These are phyloP conservation scores for Salticus scenicus DNA, from an alignment of 2,888 invertebrate species.

Conservation along the genomic window DNA sequence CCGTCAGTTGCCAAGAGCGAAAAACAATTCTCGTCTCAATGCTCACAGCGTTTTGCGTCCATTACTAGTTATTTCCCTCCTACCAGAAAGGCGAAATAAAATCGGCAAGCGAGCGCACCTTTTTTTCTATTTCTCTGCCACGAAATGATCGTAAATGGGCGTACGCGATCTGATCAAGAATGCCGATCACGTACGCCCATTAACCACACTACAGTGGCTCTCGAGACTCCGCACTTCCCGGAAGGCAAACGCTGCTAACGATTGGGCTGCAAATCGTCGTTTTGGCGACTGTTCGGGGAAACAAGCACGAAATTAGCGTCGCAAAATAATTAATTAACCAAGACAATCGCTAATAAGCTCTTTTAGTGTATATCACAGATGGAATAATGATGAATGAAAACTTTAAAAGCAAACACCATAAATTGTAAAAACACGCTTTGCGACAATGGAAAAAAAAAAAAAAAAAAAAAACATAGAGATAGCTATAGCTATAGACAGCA, in stretches of 20 bases:
- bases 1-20: no score
- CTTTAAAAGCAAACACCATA: no score
- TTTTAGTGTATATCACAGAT: no score
- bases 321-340: no score
- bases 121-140: not conserved
- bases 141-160: slow-evolving; percentile 14
- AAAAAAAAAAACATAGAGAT: no score
- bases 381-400: no score
- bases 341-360: no score
- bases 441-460: no score
- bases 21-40: no score
- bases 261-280: not conserved
- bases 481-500: no score
- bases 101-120: not conserved
- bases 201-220: slow-evolving; percentile 60
- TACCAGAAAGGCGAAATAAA: not conserved
- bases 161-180: slow-evolving; percentile 15
- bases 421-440: no score
- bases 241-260: slow-evolving; percentile 16
- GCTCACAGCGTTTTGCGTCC: no score
- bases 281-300: slow-evolving; percentile 27
- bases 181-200: slow-evolving; percentile 49
- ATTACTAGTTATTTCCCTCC: not conserved
- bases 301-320: not conserved
- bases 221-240: slow-evolving; percentile 52